Percentiles rank a stretch among this genome's conserved stretches.
Conservation (phyloP, 1,140 invertebrate species). For the Drosophila trapezifrons region DNA sequence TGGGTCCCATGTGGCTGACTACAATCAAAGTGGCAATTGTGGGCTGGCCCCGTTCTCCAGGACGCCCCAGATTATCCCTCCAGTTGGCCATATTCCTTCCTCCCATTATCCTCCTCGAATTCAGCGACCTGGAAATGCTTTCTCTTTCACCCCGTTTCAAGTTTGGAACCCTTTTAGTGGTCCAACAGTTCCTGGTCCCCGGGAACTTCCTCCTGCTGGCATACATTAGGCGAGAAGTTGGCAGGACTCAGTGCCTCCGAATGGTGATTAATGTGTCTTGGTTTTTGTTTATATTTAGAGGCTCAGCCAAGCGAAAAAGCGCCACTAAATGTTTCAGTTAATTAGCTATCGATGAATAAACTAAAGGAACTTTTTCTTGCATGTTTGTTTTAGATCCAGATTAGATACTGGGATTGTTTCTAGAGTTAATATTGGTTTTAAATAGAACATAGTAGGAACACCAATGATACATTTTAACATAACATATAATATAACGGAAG, state of each 20-base stretch:
- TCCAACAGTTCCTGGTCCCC: conserved; percentile 4
- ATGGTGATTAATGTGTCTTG: conserved; percentile 68
- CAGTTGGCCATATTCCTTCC: conserved; percentile 28
- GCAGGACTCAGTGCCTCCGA: conserved; percentile 24
- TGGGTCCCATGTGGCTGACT: conserved; percentile 77
- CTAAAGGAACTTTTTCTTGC: not conserved
- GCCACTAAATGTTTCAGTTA: conserved; percentile 62
- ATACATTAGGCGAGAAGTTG: conserved; percentile 47
- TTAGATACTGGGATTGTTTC: not conserved
- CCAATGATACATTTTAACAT: no score
- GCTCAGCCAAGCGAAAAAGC: conserved; percentile 68
- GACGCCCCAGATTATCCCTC: conserved; percentile 45
- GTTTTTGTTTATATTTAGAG: conserved; percentile 59
- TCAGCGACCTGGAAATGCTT: conserved; percentile 74
- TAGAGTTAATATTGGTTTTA: no score
- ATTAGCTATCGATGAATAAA: conserved; percentile 51
- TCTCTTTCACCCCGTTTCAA: conserved; percentile 25
- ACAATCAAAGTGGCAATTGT: conserved; percentile 75
- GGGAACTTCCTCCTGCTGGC: conserved; percentile 1
- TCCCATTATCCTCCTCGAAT: conserved; percentile 32
- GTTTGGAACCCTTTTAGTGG: conserved; percentile 57
- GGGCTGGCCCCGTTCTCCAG: conserved; percentile 28
- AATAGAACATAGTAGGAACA: no score
- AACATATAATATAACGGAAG: no score
- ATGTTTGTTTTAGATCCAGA: not conserved